Conservation (phyloP, 1,140 invertebrate genomes). For the Chionoecetes opilio region DNA sequence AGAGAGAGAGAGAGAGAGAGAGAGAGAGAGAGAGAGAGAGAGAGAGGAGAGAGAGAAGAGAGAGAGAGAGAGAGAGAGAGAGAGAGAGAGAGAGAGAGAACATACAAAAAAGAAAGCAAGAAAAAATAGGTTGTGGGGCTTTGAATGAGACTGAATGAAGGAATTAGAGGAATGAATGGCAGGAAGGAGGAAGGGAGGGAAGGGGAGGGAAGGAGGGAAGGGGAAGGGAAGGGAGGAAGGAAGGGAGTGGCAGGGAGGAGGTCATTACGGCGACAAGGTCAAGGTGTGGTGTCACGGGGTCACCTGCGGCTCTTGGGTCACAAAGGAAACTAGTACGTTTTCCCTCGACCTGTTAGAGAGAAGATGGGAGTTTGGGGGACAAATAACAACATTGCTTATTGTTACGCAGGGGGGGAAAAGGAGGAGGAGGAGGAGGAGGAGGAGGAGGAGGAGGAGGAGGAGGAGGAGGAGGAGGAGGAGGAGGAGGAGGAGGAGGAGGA, state of each 20-base stretch:
- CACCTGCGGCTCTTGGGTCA: neutral
- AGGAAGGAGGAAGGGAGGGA: neutral
- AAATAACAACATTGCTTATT: neutral
- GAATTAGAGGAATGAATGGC: neutral
- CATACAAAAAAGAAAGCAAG: neutral
- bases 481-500: neutral
- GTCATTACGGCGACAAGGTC: conserved; percentile 6
- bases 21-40: no score
- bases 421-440: neutral
- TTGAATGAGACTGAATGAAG: no score
- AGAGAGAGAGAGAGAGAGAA: neutral
- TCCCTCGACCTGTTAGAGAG: neutral
- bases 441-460: neutral
- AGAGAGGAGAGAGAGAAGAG: no score
- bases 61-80: neutral
- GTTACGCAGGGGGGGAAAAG: neutral
- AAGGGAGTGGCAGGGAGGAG: neutral
- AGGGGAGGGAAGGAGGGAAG: neutral
- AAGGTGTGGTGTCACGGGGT: conserved; percentile 14
- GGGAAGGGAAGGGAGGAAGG: neutral
- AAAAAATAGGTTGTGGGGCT: neutral
- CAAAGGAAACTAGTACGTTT: neutral
- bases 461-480: neutral
- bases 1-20: no score
- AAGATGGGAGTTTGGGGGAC: neutral